These are phyloP conservation scores for Euplagia quadripunctaria DNA, from an alignment of 2,888 invertebrate species.

Conservation along the genomic window DNA sequence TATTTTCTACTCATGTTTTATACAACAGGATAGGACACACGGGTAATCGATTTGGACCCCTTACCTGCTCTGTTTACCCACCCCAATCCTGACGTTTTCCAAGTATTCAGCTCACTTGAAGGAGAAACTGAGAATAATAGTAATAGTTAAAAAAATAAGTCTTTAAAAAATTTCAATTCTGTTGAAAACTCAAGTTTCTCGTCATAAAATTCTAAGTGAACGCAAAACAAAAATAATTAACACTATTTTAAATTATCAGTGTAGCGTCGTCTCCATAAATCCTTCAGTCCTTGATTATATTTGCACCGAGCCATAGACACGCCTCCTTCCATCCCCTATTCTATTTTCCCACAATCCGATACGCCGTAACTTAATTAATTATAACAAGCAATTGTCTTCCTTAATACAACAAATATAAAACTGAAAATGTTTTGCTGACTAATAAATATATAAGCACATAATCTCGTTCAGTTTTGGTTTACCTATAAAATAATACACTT, in stretches of 20 bases:
- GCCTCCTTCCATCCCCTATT: constrained; percentile 85
- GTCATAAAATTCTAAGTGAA: too few relatives aligned
- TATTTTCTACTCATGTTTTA: too few relatives aligned
- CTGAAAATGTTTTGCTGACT: constrained; percentile 24
- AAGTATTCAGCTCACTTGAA: too few relatives aligned
- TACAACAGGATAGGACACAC: too few relatives aligned
- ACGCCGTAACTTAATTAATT: constrained; percentile 57
- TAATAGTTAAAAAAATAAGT: too few relatives aligned
- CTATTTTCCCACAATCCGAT: constrained; percentile 64
- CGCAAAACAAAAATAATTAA: too few relatives aligned
- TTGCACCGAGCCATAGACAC: constrained; percentile 84
- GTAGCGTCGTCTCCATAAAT: constrained; percentile 53
- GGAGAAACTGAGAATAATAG: too few relatives aligned
- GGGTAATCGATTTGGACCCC: too few relatives aligned
- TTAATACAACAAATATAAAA: constrained; percentile 31
- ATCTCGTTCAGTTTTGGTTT: constrained; percentile 74
- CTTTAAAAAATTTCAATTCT: too few relatives aligned
- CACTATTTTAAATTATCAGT: constrained; percentile 1
- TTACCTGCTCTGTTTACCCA: background rate
- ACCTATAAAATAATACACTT: constrained; percentile 87
- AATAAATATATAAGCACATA: constrained; percentile 67
- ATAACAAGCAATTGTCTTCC: constrained; percentile 47
- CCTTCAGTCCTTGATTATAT: constrained; percentile 82
- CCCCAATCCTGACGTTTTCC: too few relatives aligned
- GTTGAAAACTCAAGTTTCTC: too few relatives aligned